phyloP scores from a whole-genome alignment of 2,113 vertebrate genomes.

The Crotophaga sulcirostris region DNA sequence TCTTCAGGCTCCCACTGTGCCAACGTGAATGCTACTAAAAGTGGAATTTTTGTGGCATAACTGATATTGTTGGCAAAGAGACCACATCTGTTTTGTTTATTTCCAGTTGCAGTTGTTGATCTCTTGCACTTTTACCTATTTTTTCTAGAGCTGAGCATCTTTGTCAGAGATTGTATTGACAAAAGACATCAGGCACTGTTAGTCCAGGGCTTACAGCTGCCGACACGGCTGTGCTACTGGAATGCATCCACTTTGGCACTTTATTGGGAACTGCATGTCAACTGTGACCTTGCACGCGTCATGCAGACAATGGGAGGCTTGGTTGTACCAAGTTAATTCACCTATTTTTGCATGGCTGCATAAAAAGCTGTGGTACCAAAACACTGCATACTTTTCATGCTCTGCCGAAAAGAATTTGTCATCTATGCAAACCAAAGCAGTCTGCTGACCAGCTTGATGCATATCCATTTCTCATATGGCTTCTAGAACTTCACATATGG shows the following conservation, averaged over 20 bases:
- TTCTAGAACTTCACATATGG: background rate
- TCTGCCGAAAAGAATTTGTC: background rate
- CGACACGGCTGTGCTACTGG: background rate
- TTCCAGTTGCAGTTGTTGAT: background rate
- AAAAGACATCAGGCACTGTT: background rate
- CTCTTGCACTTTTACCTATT: background rate
- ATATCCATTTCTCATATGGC: fast-evolving
- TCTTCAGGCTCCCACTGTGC: background rate
- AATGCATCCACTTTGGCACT: background rate
- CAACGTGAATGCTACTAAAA: background rate
- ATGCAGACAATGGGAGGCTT: background rate
- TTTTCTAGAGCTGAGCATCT: background rate
- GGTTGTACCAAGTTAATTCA: background rate
- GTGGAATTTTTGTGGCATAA: background rate
- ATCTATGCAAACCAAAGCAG: background rate
- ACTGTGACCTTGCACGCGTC: background rate
- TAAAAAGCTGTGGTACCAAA: background rate
- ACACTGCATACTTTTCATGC: background rate
- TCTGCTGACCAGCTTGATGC: background rate
- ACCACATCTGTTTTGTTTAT: background rate
- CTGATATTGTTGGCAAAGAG: background rate
- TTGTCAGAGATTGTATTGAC: background rate
- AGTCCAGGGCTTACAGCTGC: background rate
- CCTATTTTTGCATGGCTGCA: background rate
- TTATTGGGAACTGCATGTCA: background rate